Evolutionary conservation across 2,797 vertebrate genomes (phyloP), one percentile per base, ranked within the genome.

Genomic region (Poliocrania exsul): DNA sequence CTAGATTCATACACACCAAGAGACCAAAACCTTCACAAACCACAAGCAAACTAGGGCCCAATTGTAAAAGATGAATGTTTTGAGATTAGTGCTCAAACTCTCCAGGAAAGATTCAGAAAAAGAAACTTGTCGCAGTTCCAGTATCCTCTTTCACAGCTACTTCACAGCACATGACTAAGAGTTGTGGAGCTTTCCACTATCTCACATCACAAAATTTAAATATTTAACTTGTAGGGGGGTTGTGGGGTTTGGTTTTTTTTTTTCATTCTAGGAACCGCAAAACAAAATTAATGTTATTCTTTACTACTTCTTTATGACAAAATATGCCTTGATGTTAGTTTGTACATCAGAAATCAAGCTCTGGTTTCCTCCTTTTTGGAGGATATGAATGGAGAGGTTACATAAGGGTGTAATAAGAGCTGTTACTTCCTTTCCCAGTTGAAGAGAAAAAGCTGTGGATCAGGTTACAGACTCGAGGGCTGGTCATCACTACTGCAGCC

Each of bases 341-440:
- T 94, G 75, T 70, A 75, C 82, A 90, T 11, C 44, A 95, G 82
- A 79, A 88, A 93, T 81, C 65, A 69, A 64, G 72, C 69, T 94
- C 79, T 88, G 81, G 58, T 91, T 96, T 95, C 91, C 88, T 80
- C 82, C 90, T 90, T 88, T 93, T 80, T 81, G 80, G 92, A 91
- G 90, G 85, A 69, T 81, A 51, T 90, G 88, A 96, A 94, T 85
- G 74, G 86, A 82, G 79, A 93, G 93, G 93, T 97, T 97, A 95
- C 90, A 90, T 91, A 91, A 96, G 95, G 88, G 35, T 96, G 96
- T 96, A 97, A 97, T 62, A 88, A 62, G 93, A 96, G 93, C 93
- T 93, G 89, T 75, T 96, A 95, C 92, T 97, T 95, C 93, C 96
- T 95, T 77, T 94, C 88, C 69, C 72, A 54, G 85, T 72, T 66